Evolutionary conservation across 2,797 vertebrate genomes (phyloP).

Genomic region (Eupleurogrammus muticus): DNA sequence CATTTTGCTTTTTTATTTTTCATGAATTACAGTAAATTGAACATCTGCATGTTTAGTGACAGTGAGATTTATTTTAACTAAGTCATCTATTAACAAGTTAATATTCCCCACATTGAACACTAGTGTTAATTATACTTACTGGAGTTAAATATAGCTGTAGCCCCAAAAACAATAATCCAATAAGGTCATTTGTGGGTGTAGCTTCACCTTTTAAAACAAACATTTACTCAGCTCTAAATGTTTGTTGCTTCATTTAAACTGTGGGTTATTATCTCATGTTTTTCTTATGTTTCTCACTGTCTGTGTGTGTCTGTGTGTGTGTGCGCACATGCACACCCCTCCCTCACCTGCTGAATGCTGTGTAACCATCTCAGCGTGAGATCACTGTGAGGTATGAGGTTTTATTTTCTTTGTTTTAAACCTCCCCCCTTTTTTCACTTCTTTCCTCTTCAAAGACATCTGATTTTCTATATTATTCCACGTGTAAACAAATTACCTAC

Average conservation of each 20-base stretch:
- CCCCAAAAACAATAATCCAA: no score
- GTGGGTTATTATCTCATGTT: constrained; percentile 57
- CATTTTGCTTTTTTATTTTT: no score
- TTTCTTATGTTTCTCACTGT: constrained; percentile 67
- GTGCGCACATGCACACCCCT: constrained; percentile 69
- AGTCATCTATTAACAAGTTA: no score
- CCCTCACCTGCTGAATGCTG: constrained; percentile 79
- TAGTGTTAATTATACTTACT: no score
- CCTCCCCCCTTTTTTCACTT: not conserved
- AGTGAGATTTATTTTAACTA: no score
- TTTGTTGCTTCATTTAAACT: constrained; percentile 23
- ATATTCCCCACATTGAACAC: no score
- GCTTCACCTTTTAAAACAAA: not conserved
- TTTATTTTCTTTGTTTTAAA: constrained; percentile 17
- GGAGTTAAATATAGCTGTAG: no score
- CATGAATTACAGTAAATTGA: no score
- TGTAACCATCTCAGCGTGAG: constrained; percentile 87
- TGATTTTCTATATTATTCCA: not conserved
- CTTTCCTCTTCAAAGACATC: not conserved
- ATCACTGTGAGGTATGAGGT: constrained; percentile 89
- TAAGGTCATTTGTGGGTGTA: no score
- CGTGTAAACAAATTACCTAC: no score
- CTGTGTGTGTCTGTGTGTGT: constrained; percentile 47
- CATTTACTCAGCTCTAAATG: constrained; percentile 22
- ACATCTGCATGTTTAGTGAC: no score